Percentiles rank a stretch among this genome's conserved stretches.
Conservation (phyloP, 2,888 invertebrate genomes). For the Elmis aenea region DNA sequence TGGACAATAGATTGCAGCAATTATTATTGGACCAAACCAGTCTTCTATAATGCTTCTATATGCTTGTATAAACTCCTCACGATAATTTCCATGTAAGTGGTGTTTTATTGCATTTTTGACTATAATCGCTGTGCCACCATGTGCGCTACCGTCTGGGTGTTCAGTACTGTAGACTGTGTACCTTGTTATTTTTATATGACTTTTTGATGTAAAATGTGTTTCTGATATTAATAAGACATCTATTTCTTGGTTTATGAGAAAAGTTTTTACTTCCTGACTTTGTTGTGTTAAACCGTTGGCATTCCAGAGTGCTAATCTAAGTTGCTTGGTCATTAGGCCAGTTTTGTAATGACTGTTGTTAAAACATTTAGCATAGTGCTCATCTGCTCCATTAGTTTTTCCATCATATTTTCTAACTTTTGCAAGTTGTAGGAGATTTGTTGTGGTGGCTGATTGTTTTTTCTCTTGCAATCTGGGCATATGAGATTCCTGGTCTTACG, state of each 20-base stretch:
- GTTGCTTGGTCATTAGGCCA: conserved; percentile 1
- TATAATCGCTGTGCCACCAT: conserved; percentile 12
- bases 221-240: conserved; percentile 9
- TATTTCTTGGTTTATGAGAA: conserved; percentile 7
- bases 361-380: conserved; percentile 5
- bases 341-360: conserved; percentile 4
- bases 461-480: no score
- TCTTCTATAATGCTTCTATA: not conserved
- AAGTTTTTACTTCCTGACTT: conserved; percentile 3
- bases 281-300: conserved; percentile 8
- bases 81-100: not conserved
- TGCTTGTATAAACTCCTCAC: not conserved
- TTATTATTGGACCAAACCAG: no score
- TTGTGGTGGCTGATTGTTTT: conserved; percentile 1
- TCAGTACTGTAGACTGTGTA: conserved; percentile 9
- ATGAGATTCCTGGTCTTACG: no score
- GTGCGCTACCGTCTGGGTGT: conserved; percentile 10
- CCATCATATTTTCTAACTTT: conserved; percentile 2
- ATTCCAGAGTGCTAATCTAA: conserved; percentile 8
- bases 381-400: conserved; percentile 3
- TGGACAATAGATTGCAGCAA: no score
- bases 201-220: conserved; percentile 7
- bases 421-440: not conserved
- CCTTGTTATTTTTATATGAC: conserved; percentile 7
- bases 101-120: conserved; percentile 12